Percentiles rank a stretch among this genome's conserved stretches.
Conservation (phyloP, 2,113 vertebrate species). For the Athene cunicularia region DNA sequence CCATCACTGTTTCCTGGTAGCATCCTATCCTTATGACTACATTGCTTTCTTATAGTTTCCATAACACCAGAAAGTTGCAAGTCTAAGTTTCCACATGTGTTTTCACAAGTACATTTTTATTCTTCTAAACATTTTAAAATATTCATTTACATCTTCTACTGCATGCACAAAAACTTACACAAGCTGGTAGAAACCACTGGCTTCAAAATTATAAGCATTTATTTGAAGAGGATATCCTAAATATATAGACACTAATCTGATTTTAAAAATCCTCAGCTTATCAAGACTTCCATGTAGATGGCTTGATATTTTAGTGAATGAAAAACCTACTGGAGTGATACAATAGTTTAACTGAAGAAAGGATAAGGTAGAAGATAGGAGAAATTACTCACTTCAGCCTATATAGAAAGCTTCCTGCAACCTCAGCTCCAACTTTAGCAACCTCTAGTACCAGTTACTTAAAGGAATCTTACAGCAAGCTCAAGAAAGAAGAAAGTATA, state of each 20-base stretch:
- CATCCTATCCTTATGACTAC: neutral
- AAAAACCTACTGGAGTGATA: neutral
- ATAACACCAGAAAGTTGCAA: neutral
- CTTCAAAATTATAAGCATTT: neutral
- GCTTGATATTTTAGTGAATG: neutral
- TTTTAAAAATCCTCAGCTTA: neutral
- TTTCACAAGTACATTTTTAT: neutral
- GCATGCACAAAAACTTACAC: neutral
- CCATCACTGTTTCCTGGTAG: fast-evolving
- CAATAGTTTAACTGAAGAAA: neutral
- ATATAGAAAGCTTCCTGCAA: neutral
- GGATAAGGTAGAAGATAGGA: neutral
- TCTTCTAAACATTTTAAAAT: neutral
- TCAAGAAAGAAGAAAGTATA: neutral
- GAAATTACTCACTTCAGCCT: neutral
- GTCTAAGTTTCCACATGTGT: neutral
- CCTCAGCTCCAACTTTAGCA: neutral
- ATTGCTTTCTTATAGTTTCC: neutral
- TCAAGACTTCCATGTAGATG: neutral
- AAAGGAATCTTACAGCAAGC: neutral
- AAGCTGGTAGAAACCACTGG: neutral
- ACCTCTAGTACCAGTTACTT: neutral
- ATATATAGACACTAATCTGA: neutral
- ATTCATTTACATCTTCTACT: neutral
- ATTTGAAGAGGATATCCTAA: neutral